Percentiles rank a stretch among this genome's conserved stretches.
phyloP scores from a whole-genome alignment of 2,797 vertebrate genomes.

The Siniperca obscura region DNA sequence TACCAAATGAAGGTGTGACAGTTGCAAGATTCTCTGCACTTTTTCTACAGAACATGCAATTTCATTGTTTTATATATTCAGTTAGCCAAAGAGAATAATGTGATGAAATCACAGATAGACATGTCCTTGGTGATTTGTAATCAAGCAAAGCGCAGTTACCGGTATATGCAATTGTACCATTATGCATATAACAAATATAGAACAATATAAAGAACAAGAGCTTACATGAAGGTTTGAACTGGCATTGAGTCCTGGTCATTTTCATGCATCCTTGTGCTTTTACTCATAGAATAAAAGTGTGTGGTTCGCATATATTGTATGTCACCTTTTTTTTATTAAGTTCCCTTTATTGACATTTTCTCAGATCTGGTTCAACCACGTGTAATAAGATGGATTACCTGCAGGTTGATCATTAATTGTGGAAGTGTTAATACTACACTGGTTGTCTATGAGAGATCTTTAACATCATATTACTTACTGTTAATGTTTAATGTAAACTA shows the following conservation, averaged over 20 bases:
- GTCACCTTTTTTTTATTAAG: neutral
- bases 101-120: neutral
- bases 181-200: neutral
- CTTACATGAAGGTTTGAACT: conserved; percentile 18
- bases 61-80: neutral
- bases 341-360: neutral
- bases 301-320: conserved; percentile 11
- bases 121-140: neutral
- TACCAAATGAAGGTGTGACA: neutral
- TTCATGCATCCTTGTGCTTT: conserved; percentile 1
- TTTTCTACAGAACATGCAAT: conserved; percentile 7
- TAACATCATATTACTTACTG: neutral
- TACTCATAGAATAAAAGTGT: conserved; percentile 55
- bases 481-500: conserved; percentile 16
- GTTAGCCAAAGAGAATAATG: conserved; percentile 45
- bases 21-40: conserved; percentile 18
- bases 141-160: conserved; percentile 4
- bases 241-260: neutral
- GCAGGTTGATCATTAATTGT: neutral
- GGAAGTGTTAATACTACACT: neutral
- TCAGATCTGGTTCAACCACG: neutral
- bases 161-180: neutral
- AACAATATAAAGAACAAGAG: neutral
- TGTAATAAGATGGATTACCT: neutral
- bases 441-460: neutral